phyloP scores from a whole-genome alignment of 2,797 vertebrate genomes.

The Philypnodon macrostomus region DNA sequence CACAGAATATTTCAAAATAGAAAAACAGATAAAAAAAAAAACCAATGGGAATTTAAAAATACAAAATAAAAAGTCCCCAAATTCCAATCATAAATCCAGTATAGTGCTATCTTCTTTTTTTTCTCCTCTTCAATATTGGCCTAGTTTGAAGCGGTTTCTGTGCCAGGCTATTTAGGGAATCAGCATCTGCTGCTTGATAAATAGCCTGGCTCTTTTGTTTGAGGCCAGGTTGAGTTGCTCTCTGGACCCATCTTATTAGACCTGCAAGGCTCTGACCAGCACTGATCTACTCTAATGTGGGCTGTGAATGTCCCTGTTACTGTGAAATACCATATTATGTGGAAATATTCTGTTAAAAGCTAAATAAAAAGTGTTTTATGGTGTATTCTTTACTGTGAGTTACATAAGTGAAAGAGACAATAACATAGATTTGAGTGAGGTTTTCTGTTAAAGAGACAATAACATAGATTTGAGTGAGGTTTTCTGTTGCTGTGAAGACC shows the following conservation, averaged over 20 bases:
- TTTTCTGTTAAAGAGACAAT: too few relatives aligned
- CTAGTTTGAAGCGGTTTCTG: slow-evolving; percentile 80
- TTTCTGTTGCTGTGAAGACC: slow-evolving; percentile 56
- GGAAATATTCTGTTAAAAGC: slow-evolving; percentile 1
- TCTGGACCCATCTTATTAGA: slow-evolving; percentile 57
- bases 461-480: slow-evolving; percentile 49
- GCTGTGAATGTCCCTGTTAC: slow-evolving; percentile 23
- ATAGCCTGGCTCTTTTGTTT: slow-evolving; percentile 78
- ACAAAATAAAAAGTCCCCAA: slow-evolving; percentile 34
- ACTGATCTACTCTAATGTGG: slow-evolving; percentile 25
- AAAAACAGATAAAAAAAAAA: slow-evolving; percentile 1
- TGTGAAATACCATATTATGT: background rate
- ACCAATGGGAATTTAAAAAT: slow-evolving; percentile 23
- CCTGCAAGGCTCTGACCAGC: slow-evolving; percentile 49
- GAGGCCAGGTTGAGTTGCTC: slow-evolving; percentile 76
- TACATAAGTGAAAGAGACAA: slow-evolving; percentile 30
- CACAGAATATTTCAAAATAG: slow-evolving; percentile 4
- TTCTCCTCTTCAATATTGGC: slow-evolving; percentile 74
- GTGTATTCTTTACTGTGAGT: slow-evolving; percentile 23
- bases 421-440: slow-evolving; percentile 46
- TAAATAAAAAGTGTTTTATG: slow-evolving; percentile 7
- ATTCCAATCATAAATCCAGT: slow-evolving; percentile 69
- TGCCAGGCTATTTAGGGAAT: slow-evolving; percentile 82
- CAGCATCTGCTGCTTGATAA: slow-evolving; percentile 81
- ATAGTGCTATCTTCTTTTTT: slow-evolving; percentile 38